phyloP scores from a whole-genome alignment of 2,797 vertebrate genomes.

The Mareca strepera region DNA sequence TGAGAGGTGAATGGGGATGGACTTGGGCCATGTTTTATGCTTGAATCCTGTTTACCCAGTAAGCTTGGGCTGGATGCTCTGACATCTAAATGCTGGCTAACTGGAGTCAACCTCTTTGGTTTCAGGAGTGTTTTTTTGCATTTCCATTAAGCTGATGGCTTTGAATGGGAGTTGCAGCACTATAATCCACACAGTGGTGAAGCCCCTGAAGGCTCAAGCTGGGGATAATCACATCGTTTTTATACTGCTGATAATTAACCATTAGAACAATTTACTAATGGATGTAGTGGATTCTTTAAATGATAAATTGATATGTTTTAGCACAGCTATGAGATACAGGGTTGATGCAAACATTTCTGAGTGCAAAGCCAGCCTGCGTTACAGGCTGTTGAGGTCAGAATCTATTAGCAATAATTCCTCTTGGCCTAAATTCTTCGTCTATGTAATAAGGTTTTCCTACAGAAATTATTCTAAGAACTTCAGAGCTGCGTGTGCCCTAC shows the following conservation, averaged over 20 bases:
- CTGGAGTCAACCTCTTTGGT: not conserved
- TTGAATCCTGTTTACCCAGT: not conserved
- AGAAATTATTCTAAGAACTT: conserved; percentile 34
- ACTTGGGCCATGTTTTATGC: not conserved
- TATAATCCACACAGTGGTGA: not conserved
- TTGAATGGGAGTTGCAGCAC: not conserved
- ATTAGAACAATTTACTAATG: conserved; percentile 67
- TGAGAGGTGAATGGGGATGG: rapidly evolving
- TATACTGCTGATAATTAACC: conserved; percentile 56
- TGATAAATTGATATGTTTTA: conserved; percentile 41
- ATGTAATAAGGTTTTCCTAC: not conserved
- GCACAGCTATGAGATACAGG: not conserved
- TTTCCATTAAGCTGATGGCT: not conserved
- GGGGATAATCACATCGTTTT: conserved; percentile 22
- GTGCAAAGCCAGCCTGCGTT: conserved; percentile 33
- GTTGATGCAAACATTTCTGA: conserved; percentile 37
- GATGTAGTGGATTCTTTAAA: conserved; percentile 51
- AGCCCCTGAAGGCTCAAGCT: not conserved
- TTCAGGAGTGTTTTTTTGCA: not conserved
- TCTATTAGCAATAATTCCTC: conserved; percentile 45
- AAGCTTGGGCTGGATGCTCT: not conserved
- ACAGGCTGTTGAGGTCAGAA: conserved; percentile 63
- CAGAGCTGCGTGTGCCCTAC: not conserved
- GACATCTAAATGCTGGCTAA: not conserved
- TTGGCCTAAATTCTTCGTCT: conserved; percentile 20